Evolutionary conservation across 1,140 invertebrate genomes (phyloP).

Genomic region (Drosophila sproati): DNA sequence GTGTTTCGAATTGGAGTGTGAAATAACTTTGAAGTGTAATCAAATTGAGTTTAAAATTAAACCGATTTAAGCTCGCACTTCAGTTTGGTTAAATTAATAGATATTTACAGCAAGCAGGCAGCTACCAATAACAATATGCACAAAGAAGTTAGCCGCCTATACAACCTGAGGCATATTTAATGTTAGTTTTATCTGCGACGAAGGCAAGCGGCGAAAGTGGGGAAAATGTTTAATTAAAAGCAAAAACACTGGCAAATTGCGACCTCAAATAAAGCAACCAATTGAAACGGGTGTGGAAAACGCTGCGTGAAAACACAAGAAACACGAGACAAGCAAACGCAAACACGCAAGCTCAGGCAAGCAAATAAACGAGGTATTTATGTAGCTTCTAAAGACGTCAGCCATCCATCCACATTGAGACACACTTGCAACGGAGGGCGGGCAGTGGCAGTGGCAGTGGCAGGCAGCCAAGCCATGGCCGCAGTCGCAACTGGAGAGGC

Average conservation of each 20-base stretch:
- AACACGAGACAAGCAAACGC: conserved; percentile 19
- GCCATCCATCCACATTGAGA: conserved; percentile 1
- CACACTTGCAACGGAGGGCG: background rate
- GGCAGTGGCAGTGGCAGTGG: background rate
- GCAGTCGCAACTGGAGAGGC: background rate
- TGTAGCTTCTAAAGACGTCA: conserved; percentile 62
- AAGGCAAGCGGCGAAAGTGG: background rate
- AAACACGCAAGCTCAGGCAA: conserved; percentile 46
- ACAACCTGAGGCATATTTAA: conserved; percentile 46
- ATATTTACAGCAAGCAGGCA: background rate
- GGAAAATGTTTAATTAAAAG: conserved; percentile 70
- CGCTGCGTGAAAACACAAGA: conserved; percentile 69
- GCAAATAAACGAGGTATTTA: conserved; percentile 81
- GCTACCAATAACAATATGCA: conserved; percentile 43
- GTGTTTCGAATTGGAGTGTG: background rate
- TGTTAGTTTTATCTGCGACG: conserved; percentile 37
- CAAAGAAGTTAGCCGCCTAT: conserved; percentile 15
- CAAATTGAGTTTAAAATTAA: background rate
- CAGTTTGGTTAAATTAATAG: conserved; percentile 9
- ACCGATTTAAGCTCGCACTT: background rate
- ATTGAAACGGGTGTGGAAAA: conserved; percentile 67
- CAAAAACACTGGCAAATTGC: conserved; percentile 61
- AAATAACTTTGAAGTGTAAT: background rate
- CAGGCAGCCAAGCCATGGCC: background rate
- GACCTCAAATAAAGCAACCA: conserved; percentile 79